A percentile compares a stretch with the other conserved stretches of the same genome.
These are phyloP conservation scores for Aphidius colemani DNA, from an alignment of 2,888 invertebrate genomes.

Conservation along the genomic window DNA sequence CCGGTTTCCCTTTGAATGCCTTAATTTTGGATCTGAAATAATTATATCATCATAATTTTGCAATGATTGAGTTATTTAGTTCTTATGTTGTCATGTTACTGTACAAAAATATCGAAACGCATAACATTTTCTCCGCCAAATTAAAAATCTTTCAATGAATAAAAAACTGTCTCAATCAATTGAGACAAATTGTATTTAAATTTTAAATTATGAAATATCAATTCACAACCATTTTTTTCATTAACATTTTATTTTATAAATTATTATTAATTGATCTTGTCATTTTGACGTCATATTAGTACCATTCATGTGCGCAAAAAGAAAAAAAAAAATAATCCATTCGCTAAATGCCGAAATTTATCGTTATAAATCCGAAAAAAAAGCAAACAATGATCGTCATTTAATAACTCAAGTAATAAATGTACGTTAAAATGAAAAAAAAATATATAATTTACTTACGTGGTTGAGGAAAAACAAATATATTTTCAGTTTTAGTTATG, in stretches of 20 bases:
- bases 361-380: background rate
- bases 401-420: too few species aligned
- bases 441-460: constrained; percentile 51
- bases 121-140: too few species aligned
- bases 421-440: background rate
- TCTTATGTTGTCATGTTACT: background rate
- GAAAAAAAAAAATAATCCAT: background rate
- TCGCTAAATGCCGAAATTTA: background rate
- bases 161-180: too few species aligned
- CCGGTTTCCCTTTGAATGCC: constrained; percentile 70
- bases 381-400: too few species aligned
- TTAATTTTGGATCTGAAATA: constrained; percentile 38
- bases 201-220: background rate
- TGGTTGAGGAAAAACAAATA: constrained; percentile 61
- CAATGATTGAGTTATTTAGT: background rate
- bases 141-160: too few species aligned
- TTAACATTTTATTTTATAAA: background rate
- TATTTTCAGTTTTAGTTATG: constrained; percentile 61
- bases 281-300: background rate
- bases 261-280: background rate
- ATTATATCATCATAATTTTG: background rate
- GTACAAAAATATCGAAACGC: too few species aligned
- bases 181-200: too few species aligned
- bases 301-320: background rate
- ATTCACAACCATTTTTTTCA: background rate